Percentiles rank a stretch among this genome's conserved stretches.
Evolutionary conservation across 2,888 invertebrate species (phyloP).

Genomic region (Congeria kusceri): DNA sequence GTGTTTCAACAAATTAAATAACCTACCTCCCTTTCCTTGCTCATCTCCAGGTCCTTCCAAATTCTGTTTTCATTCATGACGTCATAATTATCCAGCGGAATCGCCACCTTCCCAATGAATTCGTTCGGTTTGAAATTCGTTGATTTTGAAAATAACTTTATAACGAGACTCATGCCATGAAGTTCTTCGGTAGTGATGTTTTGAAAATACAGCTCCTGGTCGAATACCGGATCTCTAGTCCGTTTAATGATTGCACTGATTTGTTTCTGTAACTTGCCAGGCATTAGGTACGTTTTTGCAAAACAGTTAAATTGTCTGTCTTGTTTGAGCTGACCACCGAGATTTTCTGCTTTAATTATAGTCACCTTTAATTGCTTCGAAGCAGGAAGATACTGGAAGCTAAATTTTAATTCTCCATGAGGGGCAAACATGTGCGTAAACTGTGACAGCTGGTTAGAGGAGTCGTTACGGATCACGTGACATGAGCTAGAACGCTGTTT

Average conservation of each 20-base stretch:
- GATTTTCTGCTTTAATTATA: slow-evolving; percentile 81
- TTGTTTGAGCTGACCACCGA: slow-evolving; percentile 83
- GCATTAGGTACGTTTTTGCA: slow-evolving; percentile 84
- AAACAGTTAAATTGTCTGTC: slow-evolving; percentile 84
- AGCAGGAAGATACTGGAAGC: slow-evolving; percentile 85
- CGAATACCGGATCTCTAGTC: slow-evolving; percentile 84
- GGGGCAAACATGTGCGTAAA: slow-evolving; percentile 64
- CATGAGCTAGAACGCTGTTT: slow-evolving; percentile 55
- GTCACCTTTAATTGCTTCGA: slow-evolving; percentile 84
- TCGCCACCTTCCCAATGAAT: slow-evolving; percentile 84
- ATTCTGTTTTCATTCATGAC: slow-evolving; percentile 85
- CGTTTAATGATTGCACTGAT: slow-evolving; percentile 82
- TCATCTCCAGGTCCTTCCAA: slow-evolving; percentile 84
- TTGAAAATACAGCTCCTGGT: slow-evolving; percentile 85
- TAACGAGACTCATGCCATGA: slow-evolving; percentile 80
- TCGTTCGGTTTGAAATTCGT: slow-evolving; percentile 83
- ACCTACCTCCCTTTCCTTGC: slow-evolving; percentile 72
- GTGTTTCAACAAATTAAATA: no score
- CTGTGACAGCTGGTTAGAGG: slow-evolving; percentile 13
- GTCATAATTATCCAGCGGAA: slow-evolving; percentile 84
- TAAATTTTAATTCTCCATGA: slow-evolving; percentile 82
- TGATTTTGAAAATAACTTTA: slow-evolving; percentile 84
- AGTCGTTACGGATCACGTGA: slow-evolving; percentile 40
- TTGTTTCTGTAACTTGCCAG: slow-evolving; percentile 85
- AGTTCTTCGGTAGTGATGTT: slow-evolving; percentile 84